These are phyloP conservation scores for Nasua narica DNA, from an alignment of 2,797 vertebrate species.

Conservation along the genomic window DNA sequence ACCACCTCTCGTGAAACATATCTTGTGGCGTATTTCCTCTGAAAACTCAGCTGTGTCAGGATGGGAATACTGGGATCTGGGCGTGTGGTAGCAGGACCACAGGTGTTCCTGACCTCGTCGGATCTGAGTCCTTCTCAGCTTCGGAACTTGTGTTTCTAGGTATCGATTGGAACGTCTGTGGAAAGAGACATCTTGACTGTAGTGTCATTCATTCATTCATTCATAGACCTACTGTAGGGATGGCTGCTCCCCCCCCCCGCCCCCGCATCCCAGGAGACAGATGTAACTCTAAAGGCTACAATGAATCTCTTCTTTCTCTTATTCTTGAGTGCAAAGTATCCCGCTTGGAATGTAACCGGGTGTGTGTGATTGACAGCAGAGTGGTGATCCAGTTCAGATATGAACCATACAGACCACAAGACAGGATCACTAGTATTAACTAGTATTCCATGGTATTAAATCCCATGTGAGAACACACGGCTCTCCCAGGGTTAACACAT, in stretches of 20 bases:
- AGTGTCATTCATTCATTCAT: not conserved
- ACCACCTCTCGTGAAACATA: not conserved
- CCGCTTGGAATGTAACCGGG: not conserved
- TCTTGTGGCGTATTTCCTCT: accelerated
- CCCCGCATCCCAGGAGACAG: too few species aligned
- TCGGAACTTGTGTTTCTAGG: not conserved
- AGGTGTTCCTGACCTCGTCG: too few species aligned
- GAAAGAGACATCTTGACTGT: not conserved
- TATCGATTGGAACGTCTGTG: not conserved
- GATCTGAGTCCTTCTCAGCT: too few species aligned
- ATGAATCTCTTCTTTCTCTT: not conserved
- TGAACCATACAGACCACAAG: not conserved
- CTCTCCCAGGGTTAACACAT: not conserved
- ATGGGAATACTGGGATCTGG: not conserved
- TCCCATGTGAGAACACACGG: not conserved
- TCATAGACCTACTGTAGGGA: too few species aligned
- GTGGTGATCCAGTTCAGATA: not conserved
- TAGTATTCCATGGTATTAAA: not conserved
- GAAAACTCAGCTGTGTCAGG: not conserved
- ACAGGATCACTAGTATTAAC: not conserved
- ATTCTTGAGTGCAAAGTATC: not conserved
- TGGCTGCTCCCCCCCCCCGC: too few species aligned
- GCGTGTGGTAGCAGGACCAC: accelerated
- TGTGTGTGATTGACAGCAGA: not conserved
- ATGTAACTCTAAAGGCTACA: not conserved